Evolutionary conservation across 1,140 invertebrate genomes (phyloP).

Genomic region (Temnothorax longispinosus): DNA sequence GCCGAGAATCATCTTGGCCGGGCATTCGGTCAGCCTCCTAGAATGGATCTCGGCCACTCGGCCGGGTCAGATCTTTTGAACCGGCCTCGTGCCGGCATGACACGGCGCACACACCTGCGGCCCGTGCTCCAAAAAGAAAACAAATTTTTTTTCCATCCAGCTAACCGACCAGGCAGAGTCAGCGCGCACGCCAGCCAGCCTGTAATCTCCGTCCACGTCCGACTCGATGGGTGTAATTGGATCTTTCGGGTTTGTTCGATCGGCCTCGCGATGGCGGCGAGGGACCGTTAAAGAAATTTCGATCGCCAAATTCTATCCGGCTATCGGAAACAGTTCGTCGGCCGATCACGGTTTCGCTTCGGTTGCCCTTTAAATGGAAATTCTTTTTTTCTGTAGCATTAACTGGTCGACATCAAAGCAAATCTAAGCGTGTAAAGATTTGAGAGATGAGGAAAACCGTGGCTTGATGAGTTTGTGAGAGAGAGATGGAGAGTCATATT

Average conservation of each 20-base stretch:
- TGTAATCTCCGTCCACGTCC: slow-evolving; percentile 48
- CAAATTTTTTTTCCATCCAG: slow-evolving; percentile 7
- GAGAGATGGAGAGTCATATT: not conserved
- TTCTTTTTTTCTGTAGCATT: slow-evolving; percentile 12
- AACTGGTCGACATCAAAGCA: slow-evolving; percentile 26
- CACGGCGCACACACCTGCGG: slow-evolving; percentile 44
- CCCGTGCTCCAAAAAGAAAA: slow-evolving; percentile 22
- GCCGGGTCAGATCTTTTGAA: slow-evolving; percentile 71
- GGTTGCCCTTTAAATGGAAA: slow-evolving; percentile 25
- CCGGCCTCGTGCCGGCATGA: slow-evolving; percentile 36
- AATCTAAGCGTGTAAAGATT: slow-evolving; percentile 24
- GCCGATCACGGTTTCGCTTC: slow-evolving; percentile 11
- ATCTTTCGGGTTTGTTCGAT: slow-evolving; percentile 45
- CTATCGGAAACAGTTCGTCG: slow-evolving; percentile 26
- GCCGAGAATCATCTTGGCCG: slow-evolving; percentile 55
- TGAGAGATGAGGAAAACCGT: not conserved
- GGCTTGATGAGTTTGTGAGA: slow-evolving; percentile 2
- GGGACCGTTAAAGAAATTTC: slow-evolving; percentile 60
- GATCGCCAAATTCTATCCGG: slow-evolving; percentile 44
- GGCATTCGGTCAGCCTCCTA: slow-evolving; percentile 66
- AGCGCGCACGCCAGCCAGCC: slow-evolving; percentile 21
- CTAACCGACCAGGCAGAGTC: not conserved
- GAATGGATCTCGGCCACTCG: slow-evolving; percentile 75
- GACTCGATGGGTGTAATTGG: slow-evolving; percentile 24
- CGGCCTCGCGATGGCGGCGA: slow-evolving; percentile 15